Base-by-base conservation (phyloP, 2,888 invertebrate species). In the Drosophila engyochracea region DNA sequence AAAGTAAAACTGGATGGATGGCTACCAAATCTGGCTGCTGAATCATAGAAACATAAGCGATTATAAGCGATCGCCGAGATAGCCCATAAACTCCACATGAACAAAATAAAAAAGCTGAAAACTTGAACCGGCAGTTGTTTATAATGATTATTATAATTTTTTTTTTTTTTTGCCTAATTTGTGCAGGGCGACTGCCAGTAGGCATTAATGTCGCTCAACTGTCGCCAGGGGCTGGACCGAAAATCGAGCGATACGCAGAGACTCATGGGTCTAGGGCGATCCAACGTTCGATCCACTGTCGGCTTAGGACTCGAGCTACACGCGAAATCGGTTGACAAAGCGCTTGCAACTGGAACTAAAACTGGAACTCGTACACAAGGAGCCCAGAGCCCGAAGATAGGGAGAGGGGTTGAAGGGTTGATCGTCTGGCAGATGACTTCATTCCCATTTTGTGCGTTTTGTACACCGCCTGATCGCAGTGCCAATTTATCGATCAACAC, bases 401-500 rank as follows among this genome's bases (percentile, higher is more conserved):
- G 37, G 28, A 33, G 16, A 35, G 59, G 22, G 16, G 35, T 19
- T 10, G 2, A 28, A 52, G 66, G 61, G 66, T 51, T 49, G 69
- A 60, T 71, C 57, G 66, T 69, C 55, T 75, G 79, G 79, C 82
- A 85, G 82, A 86, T 86, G 85, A 86, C 85, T 86, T 86, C 85
- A 86, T 86, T 85, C 82, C 82, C 74, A 81, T 79, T 83, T 83
- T 83, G 85, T 84, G 68, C 85, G 79, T 89, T 88, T 88, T 88
- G 87, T 85, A 64, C 44, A 47, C 73, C 57, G 52, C 51, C 51
- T 55, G 49, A 60, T 67, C 77, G 68, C 70, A 61, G 69, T 87
- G 89, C 88, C 85, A 87, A 90, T 87, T 87, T 90, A 90, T 87
- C 89, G 87, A 90, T 87, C 89, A 89, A 90, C 89, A 90, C 85